Base-by-base conservation (phyloP, 2,888 invertebrate species). In the Amphipoea lucens region DNA sequence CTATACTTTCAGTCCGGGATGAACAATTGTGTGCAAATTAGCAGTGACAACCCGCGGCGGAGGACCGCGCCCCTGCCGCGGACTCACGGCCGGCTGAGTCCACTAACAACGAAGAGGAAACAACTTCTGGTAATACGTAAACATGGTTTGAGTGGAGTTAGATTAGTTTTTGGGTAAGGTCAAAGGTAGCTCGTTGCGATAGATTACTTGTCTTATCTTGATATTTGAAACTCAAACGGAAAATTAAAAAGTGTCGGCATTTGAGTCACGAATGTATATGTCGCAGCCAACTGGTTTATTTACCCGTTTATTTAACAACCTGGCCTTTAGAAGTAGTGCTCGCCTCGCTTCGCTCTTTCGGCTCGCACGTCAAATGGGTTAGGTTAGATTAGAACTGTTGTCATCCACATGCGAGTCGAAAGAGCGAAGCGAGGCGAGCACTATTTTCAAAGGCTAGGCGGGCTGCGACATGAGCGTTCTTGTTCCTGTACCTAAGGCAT, bases 1-100 rank as follows among this genome's bases (percentile, higher is more conserved):
- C 94, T 94, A 92, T 95, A 94, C 94, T 95, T 95, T 94, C 92
- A 92, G 92, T 92, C 88, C 88, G 91, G 91, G 93, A 95, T 96
- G 95, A 96, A 96, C 96, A 95, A 96, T 96, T 96, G 95, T 94
- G 94, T 94, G 96, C 95, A 96, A 96, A 96, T 96, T 96, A 96
- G 95, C 95, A 92, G 93, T 93, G 96, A 95, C 95, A 95, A 94
- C 92, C 92, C 93, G 89, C 93, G 91, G 90, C 91, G 89, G 89
- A 93, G 91, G 94, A 93, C 93, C 92, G 91, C 91, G 90, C 89
- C 91, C 87, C 86, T 83, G 62, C 60, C 17, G 75, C 66, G 89
- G 92, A 94, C 94, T 93, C 91, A 95, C 93, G 75, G 92, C 51
- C 73, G 51, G 7, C 51, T 17, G 36, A 54, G 48, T 29, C 81